These are phyloP conservation scores for Bothrops jararaca DNA, from an alignment of 2,113 vertebrate species.

Conservation along the genomic window DNA sequence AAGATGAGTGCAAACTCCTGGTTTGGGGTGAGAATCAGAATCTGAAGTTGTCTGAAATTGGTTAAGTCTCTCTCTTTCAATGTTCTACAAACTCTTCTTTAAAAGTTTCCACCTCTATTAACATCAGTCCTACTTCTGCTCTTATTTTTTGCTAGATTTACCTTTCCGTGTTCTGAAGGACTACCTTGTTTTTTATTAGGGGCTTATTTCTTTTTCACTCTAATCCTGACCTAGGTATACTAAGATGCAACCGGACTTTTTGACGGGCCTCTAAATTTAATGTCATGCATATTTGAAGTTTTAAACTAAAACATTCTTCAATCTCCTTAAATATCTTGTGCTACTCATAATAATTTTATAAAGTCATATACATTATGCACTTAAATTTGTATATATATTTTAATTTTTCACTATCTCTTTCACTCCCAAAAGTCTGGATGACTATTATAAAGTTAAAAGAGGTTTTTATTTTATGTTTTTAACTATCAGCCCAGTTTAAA, in stretches of 20 bases:
- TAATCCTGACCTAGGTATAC: neutral
- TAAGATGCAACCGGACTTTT: neutral
- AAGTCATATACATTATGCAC: neutral
- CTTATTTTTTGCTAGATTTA: neutral
- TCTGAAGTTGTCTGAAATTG: neutral
- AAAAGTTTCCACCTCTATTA: neutral
- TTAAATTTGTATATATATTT: neutral
- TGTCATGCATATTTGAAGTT: neutral
- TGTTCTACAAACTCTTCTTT: neutral
- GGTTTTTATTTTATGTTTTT: no score
- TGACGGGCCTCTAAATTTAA: neutral
- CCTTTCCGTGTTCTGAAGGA: neutral
- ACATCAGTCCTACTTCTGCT: neutral
- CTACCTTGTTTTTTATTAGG: neutral
- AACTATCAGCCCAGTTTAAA: neutral
- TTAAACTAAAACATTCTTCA: neutral
- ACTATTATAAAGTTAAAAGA: neutral
- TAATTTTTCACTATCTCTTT: neutral
- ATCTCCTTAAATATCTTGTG: neutral
- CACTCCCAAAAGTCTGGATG: neutral
- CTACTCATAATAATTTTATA: neutral
- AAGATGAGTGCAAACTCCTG: neutral
- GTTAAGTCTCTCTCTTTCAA: neutral
- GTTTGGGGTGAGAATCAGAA: neutral
- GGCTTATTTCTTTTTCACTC: neutral